Evolutionary conservation across 1,140 invertebrate species (phyloP), one percentile per base, ranked within the genome.

Genomic region (Branchinecta lynchi): DNA sequence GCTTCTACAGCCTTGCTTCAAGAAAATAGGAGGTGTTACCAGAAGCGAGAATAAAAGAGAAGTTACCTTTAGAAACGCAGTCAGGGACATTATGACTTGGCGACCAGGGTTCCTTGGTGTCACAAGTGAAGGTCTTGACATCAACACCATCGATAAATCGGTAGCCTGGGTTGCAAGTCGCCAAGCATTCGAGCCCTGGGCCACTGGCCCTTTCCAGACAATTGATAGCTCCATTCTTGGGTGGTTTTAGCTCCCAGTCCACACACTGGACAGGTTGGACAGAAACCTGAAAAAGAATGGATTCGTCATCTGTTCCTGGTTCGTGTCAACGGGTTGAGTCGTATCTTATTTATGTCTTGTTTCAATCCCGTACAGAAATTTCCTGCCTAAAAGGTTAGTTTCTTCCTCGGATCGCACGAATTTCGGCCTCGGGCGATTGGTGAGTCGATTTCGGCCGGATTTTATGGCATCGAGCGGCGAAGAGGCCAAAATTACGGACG

Each of bases 211-310:
- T 75, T 32, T 88, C 86, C 12, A 90, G 78, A 75, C 94, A 97
- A 75, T 93, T 92, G 0, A 96, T 80, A 69, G 86, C 88, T 46
- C 93, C 93, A 78, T 95, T 88, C 3, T 87, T 86, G 8, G 94
- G 93, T 20, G 88, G 84, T 77, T 87, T 87, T 3, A 97, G 76
- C 77, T 96, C 92, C 92, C 92, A 96, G 75, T 93, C 89, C 0
- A 93, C 92, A 76, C 94, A 98, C 15, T 90, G 88, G 3, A 92
- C 92, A 3, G 94, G 90, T 84, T 95, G 89, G 6, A 93, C 89
- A 0, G 89, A 88, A 7, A 89, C 86, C 82, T 85, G 73, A 71
- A 80, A 77, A 44, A 32, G 17, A 71, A 67, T 5, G 32, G 32
- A 5, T 32, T 32, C 32, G 5, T 32, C 32, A 32, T 32, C 32